These are phyloP conservation scores for Neoarius graeffei DNA, from an alignment of 2,113 vertebrate species.

Conservation along the genomic window DNA sequence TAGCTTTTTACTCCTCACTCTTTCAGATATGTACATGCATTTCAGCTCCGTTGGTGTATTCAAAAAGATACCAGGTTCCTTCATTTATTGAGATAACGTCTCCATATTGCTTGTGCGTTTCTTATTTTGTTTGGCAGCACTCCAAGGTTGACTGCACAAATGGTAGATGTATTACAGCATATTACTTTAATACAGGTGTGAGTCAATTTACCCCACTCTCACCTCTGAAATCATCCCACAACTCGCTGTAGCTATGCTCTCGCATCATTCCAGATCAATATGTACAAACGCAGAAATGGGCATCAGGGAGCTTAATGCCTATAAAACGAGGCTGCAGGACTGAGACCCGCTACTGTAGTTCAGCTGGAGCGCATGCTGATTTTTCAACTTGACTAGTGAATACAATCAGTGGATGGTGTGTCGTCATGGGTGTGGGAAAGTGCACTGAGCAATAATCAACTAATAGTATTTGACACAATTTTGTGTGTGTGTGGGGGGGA, in stretches of 20 bases:
- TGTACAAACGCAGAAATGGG: slow-evolving; percentile 33
- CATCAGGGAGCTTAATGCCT: slow-evolving; percentile 12
- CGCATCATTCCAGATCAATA: slow-evolving; percentile 28
- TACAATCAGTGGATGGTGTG: slow-evolving; percentile 20
- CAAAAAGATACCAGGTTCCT: slow-evolving; percentile 10
- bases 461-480: slow-evolving; percentile 33
- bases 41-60: slow-evolving; percentile 5
- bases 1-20: slow-evolving; percentile 2
- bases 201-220: slow-evolving; percentile 39
- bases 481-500: slow-evolving; percentile 30
- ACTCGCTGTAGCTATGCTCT: slow-evolving; percentile 4
- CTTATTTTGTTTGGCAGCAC: slow-evolving; percentile 22
- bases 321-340: slow-evolving; percentile 12
- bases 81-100: slow-evolving; percentile 18
- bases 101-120: slow-evolving; percentile 33
- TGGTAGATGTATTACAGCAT: slow-evolving; percentile 25
- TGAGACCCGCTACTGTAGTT: not conserved
- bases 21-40: not conserved
- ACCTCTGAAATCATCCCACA: slow-evolving; percentile 23
- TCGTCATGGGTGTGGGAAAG: slow-evolving; percentile 4
- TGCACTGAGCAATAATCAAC: slow-evolving; percentile 30
- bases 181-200: slow-evolving; percentile 20
- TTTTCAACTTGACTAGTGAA: slow-evolving; percentile 20
- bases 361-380: slow-evolving; percentile 24
- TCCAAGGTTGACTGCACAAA: slow-evolving; percentile 31